Evolutionary conservation across 1,140 invertebrate species (phyloP), one percentile per base, ranked within the genome.

Genomic region (Drosophila aff.): DNA sequence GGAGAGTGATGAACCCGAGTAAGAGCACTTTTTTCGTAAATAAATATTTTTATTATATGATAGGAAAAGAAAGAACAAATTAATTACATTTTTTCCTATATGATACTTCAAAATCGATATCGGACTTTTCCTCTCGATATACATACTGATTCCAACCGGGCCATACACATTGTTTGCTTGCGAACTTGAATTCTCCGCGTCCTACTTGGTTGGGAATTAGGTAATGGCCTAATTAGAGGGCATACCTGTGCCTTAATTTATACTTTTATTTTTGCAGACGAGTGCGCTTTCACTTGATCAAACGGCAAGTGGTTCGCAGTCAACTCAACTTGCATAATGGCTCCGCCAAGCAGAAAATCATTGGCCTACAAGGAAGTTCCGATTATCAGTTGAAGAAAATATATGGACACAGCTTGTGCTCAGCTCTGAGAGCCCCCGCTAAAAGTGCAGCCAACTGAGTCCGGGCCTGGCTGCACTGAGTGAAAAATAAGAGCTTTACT

Each of bases 351-450:
- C 73, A 62, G 71, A 83, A 83, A 41, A 71, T 66, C 46, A 52
- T 40, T 38, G 43, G 60, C 71, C 47, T 55, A 82, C 66, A 66
- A 83, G 81, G 76, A 82, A 84, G 66, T 84, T 72, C 44, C 59
- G 50, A 59, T 55, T 62, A 38, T 59, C 43, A 47, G 23, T 28
- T 18, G 21, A 26, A 73, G 43, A 72, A 72, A 60, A 50, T 67
- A 68, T 47, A 31, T 55, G 31, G 57, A 47, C 43, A 47, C 43
- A 31, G 21, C 40, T 65, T 44, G 33, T 65, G 63, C 18, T 59
- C 16, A 16, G 28, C 63, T 36, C 13, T 21, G 62, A 52, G 62
- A 44, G 38, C 62, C 40, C 62, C 62, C 62, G 52, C 47, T 33
- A 18, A 57, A 18, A 38, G 43, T 74, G 59, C 69, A 63, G 43